A percentile compares a stretch with the other conserved stretches of the same genome.
These are phyloP conservation scores for Corvus cornix DNA, from an alignment of 2,113 vertebrate species.

Conservation along the genomic window DNA sequence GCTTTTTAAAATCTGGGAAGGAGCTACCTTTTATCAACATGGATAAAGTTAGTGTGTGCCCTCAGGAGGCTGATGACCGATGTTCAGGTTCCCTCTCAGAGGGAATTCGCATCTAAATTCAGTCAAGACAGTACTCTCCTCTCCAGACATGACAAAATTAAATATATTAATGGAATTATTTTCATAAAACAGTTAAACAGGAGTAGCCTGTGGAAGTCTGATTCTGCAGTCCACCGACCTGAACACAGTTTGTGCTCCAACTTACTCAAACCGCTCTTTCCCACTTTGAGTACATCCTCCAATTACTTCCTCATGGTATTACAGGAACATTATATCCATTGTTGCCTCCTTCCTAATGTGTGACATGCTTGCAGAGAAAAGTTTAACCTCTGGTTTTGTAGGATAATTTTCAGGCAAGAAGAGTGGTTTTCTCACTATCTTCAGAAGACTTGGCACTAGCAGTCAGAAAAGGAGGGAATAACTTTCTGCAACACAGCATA, in stretches of 20 bases:
- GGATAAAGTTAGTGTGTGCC: rapidly evolving
- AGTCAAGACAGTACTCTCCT: not conserved
- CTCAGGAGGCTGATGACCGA: not conserved
- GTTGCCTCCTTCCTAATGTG: not conserved
- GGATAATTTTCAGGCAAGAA: not conserved
- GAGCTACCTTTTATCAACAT: not conserved
- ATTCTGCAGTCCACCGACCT: not conserved
- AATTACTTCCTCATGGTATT: not conserved
- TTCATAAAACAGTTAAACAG: not conserved
- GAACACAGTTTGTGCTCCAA: not conserved
- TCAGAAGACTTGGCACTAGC: not conserved
- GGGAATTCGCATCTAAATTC: not conserved
- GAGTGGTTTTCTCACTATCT: not conserved
- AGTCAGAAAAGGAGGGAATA: not conserved
- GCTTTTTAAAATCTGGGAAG: not conserved
- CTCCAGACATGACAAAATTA: not conserved
- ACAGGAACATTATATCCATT: not conserved
- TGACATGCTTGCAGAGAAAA: not conserved
- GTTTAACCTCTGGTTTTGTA: not conserved
- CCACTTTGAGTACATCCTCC: not conserved
- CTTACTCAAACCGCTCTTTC: not conserved
- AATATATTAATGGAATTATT: not conserved
- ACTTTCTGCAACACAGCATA: not conserved
- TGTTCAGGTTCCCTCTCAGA: not conserved
- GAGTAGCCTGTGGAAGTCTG: not conserved